Conservation (phyloP, 2,888 invertebrate genomes). For the Pharmacophagus antenor region DNA sequence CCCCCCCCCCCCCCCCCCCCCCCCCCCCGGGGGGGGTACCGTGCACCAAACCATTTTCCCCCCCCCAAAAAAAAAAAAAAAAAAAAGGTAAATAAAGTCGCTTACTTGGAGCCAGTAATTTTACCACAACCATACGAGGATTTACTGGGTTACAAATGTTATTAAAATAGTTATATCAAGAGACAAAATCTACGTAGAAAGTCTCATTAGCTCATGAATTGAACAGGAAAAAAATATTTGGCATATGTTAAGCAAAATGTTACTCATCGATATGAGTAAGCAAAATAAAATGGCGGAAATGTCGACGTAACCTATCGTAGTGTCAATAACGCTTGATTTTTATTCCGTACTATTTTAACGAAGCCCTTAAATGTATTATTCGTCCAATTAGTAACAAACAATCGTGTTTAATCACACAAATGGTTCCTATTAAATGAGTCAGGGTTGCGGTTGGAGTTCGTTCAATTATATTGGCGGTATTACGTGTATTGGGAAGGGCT, state of each 20-base stretch:
- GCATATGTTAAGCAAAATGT: neutral
- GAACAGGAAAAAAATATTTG: neutral
- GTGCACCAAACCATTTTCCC: too few species aligned
- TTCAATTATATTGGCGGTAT: constrained; percentile 14
- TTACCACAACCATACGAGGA: too few species aligned
- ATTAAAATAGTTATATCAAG: too few species aligned
- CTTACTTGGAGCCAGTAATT: too few species aligned
- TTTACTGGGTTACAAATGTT: too few species aligned
- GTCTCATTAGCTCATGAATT: too few species aligned
- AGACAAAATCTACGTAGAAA: too few species aligned
- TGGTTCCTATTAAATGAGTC: constrained; percentile 30
- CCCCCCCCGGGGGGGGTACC: too few species aligned
- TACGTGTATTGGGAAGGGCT: neutral
- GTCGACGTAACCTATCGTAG: neutral
- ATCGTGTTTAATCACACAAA: constrained; percentile 49
- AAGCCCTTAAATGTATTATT: constrained; percentile 58
- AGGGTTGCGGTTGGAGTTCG: constrained; percentile 16
- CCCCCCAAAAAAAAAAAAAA: too few species aligned
- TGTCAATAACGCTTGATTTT: constrained; percentile 34
- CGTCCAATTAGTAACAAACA: constrained; percentile 59
- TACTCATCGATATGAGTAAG: constrained; percentile 10
- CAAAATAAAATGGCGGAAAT: constrained; percentile 5
- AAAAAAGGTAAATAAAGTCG: too few species aligned
- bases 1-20: too few species aligned
- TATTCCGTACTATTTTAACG: constrained; percentile 41